Evolutionary conservation across 2,113 vertebrate species (phyloP).

Genomic region (Tachuris rubrigastra): DNA sequence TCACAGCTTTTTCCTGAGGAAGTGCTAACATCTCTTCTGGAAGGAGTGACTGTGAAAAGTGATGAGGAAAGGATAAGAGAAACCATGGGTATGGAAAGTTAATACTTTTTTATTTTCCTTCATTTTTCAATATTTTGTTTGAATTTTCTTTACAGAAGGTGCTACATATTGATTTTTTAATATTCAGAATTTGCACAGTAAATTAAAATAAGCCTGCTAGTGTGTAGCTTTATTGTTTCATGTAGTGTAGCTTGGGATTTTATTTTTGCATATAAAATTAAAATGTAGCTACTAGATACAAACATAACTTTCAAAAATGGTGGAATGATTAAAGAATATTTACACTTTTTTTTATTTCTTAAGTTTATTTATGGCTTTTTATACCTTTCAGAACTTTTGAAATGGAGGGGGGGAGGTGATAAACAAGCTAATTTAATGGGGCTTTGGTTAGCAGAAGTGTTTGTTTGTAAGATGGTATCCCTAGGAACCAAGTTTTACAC

Average conservation of each 20-base stretch:
- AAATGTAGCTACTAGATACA: not conserved
- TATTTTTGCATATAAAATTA: not conserved
- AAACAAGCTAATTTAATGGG: not conserved
- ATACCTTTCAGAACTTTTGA: not conserved
- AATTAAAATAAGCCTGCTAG: not conserved
- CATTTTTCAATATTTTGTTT: not conserved
- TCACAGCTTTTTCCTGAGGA: conserved; percentile 74
- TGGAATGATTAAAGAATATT: not conserved
- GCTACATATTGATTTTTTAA: not conserved
- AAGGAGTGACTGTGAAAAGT: conserved; percentile 77
- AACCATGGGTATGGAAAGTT: conserved; percentile 75
- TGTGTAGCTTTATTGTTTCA: not conserved
- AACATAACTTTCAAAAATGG: not conserved
- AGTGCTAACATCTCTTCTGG: conserved; percentile 74
- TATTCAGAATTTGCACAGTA: not conserved
- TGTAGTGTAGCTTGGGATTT: not conserved
- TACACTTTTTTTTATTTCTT: not conserved
- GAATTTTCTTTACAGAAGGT: not conserved
- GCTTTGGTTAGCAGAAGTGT: not conserved
- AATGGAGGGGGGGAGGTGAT: not conserved
- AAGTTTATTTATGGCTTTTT: not conserved
- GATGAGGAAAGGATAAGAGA: conserved; percentile 80
- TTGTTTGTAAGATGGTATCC: not conserved
- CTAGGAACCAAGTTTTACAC: not conserved
- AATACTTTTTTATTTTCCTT: not conserved